A percentile compares a stretch with the other conserved stretches of the same genome.
phyloP scores from a whole-genome alignment of 2,113 vertebrate genomes.

The Aramus guarauna region DNA sequence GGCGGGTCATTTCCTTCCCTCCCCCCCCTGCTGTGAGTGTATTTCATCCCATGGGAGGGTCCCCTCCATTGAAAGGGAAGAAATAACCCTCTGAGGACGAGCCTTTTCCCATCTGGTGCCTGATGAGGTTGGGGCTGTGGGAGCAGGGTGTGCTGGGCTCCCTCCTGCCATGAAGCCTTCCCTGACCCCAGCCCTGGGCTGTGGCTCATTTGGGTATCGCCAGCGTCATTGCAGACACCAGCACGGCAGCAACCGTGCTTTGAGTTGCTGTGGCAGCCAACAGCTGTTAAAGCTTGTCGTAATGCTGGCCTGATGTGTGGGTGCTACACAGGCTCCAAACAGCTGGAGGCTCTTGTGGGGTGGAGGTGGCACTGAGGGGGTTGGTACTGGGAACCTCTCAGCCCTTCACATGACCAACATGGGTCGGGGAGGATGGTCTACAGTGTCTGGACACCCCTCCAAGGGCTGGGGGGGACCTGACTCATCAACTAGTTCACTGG shows the following conservation, averaged over 20 bases:
- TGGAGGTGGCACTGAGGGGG: neutral
- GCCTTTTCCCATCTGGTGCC: neutral
- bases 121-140: neutral
- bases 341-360: accelerated
- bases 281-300: neutral
- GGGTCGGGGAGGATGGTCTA: neutral
- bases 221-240: neutral
- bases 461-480: neutral
- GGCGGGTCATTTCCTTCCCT: neutral
- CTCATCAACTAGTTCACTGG: neutral
- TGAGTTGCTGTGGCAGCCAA: neutral
- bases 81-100: neutral
- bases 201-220: accelerated
- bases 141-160: neutral
- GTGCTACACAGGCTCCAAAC: neutral
- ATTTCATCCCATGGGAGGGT: neutral
- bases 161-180: accelerated
- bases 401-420: accelerated
- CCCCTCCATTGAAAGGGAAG: neutral
- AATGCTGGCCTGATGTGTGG: neutral
- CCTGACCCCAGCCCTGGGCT: neutral
- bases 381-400: neutral
- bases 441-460: neutral
- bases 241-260: neutral
- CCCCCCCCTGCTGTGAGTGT: accelerated